phyloP scores from a whole-genome alignment of 2,888 invertebrate species.

The Meiosimyza platycephala region DNA sequence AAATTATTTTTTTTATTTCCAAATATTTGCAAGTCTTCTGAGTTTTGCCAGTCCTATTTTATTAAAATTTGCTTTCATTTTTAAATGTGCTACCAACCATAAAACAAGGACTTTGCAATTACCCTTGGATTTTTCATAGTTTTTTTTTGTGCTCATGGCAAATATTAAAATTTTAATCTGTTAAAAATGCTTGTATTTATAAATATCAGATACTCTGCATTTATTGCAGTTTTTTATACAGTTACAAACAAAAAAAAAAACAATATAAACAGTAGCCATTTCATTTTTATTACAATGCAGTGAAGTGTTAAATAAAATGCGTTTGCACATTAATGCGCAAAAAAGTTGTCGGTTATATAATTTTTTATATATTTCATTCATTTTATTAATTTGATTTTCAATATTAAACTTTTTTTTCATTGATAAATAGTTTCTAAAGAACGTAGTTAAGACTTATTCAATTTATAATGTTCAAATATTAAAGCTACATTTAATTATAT shows the following conservation, averaged over 20 bases:
- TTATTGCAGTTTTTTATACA: not conserved
- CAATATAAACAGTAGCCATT: conserved; percentile 1
- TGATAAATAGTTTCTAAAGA: too few species aligned
- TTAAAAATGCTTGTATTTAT: conserved; percentile 18
- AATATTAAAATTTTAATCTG: conserved; percentile 27
- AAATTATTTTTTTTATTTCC: not conserved
- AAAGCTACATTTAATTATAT: too few species aligned
- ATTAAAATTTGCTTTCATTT: too few species aligned
- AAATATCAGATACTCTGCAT: conserved; percentile 11
- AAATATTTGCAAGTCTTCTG: not conserved
- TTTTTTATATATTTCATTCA: not conserved
- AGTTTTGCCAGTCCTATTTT: too few species aligned
- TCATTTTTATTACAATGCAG: conserved; percentile 41
- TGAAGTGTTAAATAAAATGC: conserved; percentile 36
- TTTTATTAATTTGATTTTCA: not conserved
- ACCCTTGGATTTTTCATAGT: too few species aligned
- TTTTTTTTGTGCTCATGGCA: not conserved
- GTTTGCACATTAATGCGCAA: conserved; percentile 10
- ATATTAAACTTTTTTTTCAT: not conserved
- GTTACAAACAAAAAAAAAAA: not conserved
- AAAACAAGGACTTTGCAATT: not conserved
- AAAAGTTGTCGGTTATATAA: not conserved
- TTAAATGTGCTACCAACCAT: not conserved
- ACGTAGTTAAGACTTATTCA: too few species aligned
- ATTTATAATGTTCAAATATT: too few species aligned